A percentile compares a stretch with the other conserved stretches of the same genome.
Evolutionary conservation across 2,113 vertebrate genomes (phyloP).

Genomic region (Gavialis gangeticus): DNA sequence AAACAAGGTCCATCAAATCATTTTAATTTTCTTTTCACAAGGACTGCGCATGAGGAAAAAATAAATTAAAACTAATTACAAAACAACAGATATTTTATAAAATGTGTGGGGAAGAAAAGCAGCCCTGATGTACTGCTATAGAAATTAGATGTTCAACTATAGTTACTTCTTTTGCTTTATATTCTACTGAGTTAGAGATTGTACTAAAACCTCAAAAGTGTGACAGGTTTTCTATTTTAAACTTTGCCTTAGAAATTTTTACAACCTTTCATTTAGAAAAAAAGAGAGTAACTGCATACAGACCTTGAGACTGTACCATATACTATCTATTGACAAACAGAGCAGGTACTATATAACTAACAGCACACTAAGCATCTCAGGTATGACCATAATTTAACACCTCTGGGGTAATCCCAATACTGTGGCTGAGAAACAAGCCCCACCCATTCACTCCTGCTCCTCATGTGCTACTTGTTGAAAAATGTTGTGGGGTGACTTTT

Average conservation of each 20-base stretch:
- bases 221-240: not conserved
- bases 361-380: not conserved
- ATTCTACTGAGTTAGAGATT: not conserved
- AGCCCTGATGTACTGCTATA: not conserved
- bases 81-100: not conserved
- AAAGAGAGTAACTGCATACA: not conserved
- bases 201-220: not conserved
- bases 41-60: not conserved
- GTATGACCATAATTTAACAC: too few species aligned
- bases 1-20: conserved; percentile 42
- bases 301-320: not conserved
- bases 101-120: not conserved
- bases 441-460: too few species aligned
- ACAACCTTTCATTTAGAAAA: not conserved
- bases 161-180: not conserved
- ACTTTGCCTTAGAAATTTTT: not conserved
- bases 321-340: not conserved
- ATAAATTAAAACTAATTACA: not conserved
- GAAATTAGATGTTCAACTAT: not conserved
- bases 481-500: too few species aligned
- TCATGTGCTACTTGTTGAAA: too few species aligned
- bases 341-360: not conserved
- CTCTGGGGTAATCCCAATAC: too few species aligned
- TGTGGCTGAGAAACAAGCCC: too few species aligned
- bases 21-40: conserved; percentile 20